phyloP scores from a whole-genome alignment of 2,113 vertebrate species.

The Engraulis encrasicolus region DNA sequence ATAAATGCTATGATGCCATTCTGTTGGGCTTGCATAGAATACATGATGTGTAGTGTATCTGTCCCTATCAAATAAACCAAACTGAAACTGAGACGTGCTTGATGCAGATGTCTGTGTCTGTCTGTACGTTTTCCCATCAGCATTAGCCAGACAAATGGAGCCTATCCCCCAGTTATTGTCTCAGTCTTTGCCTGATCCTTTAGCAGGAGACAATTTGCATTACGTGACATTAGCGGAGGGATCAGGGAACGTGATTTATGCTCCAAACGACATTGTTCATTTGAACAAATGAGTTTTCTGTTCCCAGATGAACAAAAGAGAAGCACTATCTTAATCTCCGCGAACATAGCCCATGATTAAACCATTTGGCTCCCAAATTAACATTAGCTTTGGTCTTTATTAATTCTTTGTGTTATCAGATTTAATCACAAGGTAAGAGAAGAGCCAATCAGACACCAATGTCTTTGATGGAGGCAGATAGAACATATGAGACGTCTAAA shows the following conservation, averaged over 20 bases:
- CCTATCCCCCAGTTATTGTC: constrained; percentile 50
- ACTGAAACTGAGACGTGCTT: background rate
- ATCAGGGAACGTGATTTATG: constrained; percentile 79
- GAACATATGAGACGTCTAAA: constrained; percentile 18
- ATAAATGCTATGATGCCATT: too few relatives aligned
- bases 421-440: constrained; percentile 63
- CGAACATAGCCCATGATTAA: constrained; percentile 71
- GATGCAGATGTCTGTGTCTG: background rate
- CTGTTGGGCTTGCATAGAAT: too few relatives aligned
- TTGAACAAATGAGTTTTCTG: constrained; percentile 80
- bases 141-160: background rate
- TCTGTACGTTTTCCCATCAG: background rate
- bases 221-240: constrained; percentile 75
- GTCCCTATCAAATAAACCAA: too few relatives aligned
- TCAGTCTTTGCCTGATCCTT: constrained; percentile 73
- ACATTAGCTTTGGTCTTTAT: constrained; percentile 64
- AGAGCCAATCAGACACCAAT: constrained; percentile 59
- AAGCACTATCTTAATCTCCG: constrained; percentile 72
- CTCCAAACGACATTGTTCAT: constrained; percentile 77
- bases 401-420: constrained; percentile 58
- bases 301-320: constrained; percentile 75
- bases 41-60: too few relatives aligned
- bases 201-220: constrained; percentile 76
- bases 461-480: background rate
- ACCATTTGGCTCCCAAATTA: constrained; percentile 69